Base-by-base conservation (phyloP, 1,140 invertebrate genomes). In the Bicyclus anynana region DNA sequence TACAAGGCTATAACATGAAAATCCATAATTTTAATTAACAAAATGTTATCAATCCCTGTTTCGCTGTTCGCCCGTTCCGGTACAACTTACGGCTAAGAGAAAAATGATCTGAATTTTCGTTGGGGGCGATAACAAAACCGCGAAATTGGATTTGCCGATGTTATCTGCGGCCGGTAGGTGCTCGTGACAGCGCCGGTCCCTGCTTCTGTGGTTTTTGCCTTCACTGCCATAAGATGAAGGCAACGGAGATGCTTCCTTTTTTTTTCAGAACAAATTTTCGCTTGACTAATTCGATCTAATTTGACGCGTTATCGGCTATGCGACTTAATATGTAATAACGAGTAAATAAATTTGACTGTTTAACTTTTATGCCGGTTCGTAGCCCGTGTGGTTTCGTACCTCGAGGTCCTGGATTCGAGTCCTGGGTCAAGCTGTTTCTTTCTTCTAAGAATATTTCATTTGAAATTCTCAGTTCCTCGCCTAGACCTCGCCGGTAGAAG, bases 101-200 rank as follows among this genome's bases (percentile, higher is more conserved):
- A 75, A 76, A 82, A 81, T 80, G 77, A 82, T 78, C 72, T 76
- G 73, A 78, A 84, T 84, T 84, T 80, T 74, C 78, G 65, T 67
- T 52, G 63, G 64, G 60, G 50, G 69, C 79, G 81, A 87, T 84
- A 87, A 79, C 75, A 78, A 85, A 84, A 83, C 84, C 80, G 79
- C 82, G 77, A 85, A 87, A 87, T 87, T 87, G 84, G 84, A 85
- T 87, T 87, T 80, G 53, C 67, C 78, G 84, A 87, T 87, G 81
- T 77, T 81, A 87, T 87, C 84, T 82, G 65, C 57, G 71, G 67
- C 74, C 85, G 82, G 59, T 78, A 71, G 77, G 58, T 87, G 84
- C 57, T 80, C 71, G 77, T 84, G 82, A 83, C 84, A 80, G 73
- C 42, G 69, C 64, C 62, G 65, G 67, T 64, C 53, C 13, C 13